Conservation (phyloP, 2,797 vertebrate species). For the Poeciliopsis gracilis region DNA sequence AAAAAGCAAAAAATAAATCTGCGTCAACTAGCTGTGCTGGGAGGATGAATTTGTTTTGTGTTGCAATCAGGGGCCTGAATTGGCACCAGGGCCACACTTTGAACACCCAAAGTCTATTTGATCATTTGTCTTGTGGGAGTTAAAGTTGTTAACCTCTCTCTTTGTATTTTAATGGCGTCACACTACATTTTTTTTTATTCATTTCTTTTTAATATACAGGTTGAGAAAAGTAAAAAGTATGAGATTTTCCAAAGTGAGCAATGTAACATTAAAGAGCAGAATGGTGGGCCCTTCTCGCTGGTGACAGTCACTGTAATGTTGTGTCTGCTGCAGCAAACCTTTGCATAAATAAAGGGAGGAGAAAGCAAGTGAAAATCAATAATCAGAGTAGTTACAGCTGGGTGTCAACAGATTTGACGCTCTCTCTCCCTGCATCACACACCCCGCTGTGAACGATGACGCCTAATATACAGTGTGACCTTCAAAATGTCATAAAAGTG, state of each 20-base stretch:
- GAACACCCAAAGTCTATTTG: not conserved
- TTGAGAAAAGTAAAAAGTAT: conserved; percentile 5
- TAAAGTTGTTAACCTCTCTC: not conserved
- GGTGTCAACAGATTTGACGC: conserved; percentile 87
- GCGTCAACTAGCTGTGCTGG: too few species aligned
- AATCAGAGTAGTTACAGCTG: conserved; percentile 83
- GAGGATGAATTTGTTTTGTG: too few species aligned
- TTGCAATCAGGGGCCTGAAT: too few species aligned
- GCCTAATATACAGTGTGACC: conserved; percentile 99
- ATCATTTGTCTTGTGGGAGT: too few species aligned
- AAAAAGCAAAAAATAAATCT: too few species aligned
- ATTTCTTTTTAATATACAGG: not conserved
- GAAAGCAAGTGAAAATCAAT: conserved; percentile 73
- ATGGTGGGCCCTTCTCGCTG: conserved; percentile 57
- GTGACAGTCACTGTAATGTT: conserved; percentile 78
- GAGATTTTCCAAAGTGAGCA: conserved; percentile 4
- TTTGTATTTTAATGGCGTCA: not conserved
- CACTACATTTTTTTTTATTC: not conserved
- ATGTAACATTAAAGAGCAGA: conserved; percentile 19
- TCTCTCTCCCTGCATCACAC: conserved; percentile 84
- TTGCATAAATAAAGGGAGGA: conserved; percentile 73
- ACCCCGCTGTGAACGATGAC: conserved; percentile 86
- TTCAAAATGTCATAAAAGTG: conserved; percentile 99
- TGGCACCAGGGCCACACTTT: too few species aligned
- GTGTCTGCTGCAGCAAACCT: conserved; percentile 70